These are phyloP conservation scores for Leptocoma aspasia DNA, from an alignment of 2,113 vertebrate species.

Conservation along the genomic window DNA sequence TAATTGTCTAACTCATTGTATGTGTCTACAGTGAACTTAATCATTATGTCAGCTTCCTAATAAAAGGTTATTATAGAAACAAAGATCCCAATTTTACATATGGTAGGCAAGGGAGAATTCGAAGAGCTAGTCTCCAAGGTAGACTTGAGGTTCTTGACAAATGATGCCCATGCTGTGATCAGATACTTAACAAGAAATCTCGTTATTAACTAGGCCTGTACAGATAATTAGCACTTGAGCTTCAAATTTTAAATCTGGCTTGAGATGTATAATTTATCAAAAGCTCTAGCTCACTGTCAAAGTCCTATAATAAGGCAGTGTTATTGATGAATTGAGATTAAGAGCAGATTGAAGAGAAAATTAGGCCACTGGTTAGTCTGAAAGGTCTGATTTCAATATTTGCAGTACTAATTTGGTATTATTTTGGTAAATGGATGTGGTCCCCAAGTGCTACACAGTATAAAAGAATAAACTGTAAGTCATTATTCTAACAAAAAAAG, in stretches of 20 bases:
- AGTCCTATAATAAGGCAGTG: slow-evolving; percentile 88
- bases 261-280: slow-evolving; percentile 99
- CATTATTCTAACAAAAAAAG: slow-evolving; percentile 77
- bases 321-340: slow-evolving; percentile 99
- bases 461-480: slow-evolving; percentile 72
- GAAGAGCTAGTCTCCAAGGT: slow-evolving; percentile 90
- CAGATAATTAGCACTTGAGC: slow-evolving; percentile 99
- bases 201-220: slow-evolving; percentile 99
- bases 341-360: slow-evolving; percentile 92
- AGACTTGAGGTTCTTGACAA: slow-evolving; percentile 94
- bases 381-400: slow-evolving; percentile 91
- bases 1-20: slow-evolving; percentile 96
- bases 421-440: slow-evolving; percentile 85
- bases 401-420: slow-evolving; percentile 90
- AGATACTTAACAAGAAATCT: slow-evolving; percentile 99
- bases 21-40: slow-evolving; percentile 92
- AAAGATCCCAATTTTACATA: slow-evolving; percentile 99
- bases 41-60: slow-evolving; percentile 99
- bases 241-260: slow-evolving; percentile 98
- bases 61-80: slow-evolving; percentile 99
- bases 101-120: slow-evolving; percentile 93
- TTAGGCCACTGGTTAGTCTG: slow-evolving; percentile 84
- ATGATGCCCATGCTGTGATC: slow-evolving; percentile 96
- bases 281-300: slow-evolving; percentile 90
- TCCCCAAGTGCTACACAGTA: slow-evolving; percentile 68